Evolutionary conservation across 53 echinoderm and acorn worm species (phyloP), one percentile per base, ranked within the genome.

Genomic region (Holothuria leucospilota): DNA sequence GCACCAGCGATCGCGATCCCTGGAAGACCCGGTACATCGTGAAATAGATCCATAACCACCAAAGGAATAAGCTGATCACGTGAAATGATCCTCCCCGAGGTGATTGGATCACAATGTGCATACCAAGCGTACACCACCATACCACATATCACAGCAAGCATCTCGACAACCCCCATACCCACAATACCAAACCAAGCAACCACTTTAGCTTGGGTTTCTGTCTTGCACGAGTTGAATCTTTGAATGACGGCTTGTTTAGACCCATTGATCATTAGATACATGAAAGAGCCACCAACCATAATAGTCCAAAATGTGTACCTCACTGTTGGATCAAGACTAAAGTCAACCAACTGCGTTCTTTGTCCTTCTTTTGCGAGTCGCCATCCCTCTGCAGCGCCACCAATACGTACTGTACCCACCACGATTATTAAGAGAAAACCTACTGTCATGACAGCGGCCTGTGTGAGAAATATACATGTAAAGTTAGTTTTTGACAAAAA

Each of bases 1-100:
- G 87, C 82, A 26, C 89, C 85, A 20, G 93, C 81, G 29, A 87
- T 90, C 58, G 90, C 90, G 23, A 93, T 51, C 13, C 93, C 93
- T 24, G 93, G 69, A 18, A 93, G 72, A 7, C 93, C 93, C 4
- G 93, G 90, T 28, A 78, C 66, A 40, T 58, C 51, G 8, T 83
- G 69, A 65, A 90, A 90, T 13, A 93, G 63, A 68, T 93, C 93
- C 60, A 90, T 63, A 5, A 93, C 82, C 13, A 93, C 61, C n/a
- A 69, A 41, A 20, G 83, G 64, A 28, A 66, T 21, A 18, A 82
- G 66, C 77, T 89, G 89, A 72, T 89, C 89, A 26, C 46, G 24
- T 10, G 71, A 62, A 12, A 52, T 49, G 28, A 89, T 69, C n/a
- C 56, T 40, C 3, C 68, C 79, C 7, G 28, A 26, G 24, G 60